Conservation (phyloP, 2,113 vertebrate genomes). For the Eulacestoma nigropectus region DNA sequence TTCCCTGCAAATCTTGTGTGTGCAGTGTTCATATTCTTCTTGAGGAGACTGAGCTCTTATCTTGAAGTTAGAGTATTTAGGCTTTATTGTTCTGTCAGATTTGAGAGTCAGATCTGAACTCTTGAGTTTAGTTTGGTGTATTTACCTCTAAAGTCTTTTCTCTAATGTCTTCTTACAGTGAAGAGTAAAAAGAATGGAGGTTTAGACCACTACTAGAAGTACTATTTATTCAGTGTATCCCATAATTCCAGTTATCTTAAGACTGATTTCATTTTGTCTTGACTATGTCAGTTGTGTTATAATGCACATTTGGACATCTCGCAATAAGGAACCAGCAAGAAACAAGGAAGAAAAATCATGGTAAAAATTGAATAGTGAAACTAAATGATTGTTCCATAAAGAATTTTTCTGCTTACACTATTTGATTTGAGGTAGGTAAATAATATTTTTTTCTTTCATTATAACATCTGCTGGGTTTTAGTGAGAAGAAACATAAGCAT, state of each 20-base stretch:
- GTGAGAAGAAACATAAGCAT: not conserved
- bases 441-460: not conserved
- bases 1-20: not conserved
- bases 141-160: not conserved
- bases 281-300: not conserved
- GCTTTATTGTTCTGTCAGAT: not conserved
- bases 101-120: not conserved
- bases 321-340: not conserved
- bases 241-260: not conserved
- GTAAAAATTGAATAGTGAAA: not conserved
- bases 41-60: not conserved
- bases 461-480: not conserved
- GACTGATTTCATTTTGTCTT: not conserved
- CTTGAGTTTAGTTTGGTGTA: not conserved
- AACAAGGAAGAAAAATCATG: not conserved
- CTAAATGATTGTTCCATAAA: not conserved
- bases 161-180: not conserved
- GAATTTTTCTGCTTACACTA: not conserved
- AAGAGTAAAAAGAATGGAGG: not conserved
- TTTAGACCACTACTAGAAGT: not conserved
- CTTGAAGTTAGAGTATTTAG: not conserved
- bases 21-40: not conserved
- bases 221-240: not conserved
- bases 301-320: not conserved
- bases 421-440: not conserved